These are phyloP conservation scores for Apamea anceps DNA, from an alignment of 2,888 invertebrate genomes.

Conservation along the genomic window DNA sequence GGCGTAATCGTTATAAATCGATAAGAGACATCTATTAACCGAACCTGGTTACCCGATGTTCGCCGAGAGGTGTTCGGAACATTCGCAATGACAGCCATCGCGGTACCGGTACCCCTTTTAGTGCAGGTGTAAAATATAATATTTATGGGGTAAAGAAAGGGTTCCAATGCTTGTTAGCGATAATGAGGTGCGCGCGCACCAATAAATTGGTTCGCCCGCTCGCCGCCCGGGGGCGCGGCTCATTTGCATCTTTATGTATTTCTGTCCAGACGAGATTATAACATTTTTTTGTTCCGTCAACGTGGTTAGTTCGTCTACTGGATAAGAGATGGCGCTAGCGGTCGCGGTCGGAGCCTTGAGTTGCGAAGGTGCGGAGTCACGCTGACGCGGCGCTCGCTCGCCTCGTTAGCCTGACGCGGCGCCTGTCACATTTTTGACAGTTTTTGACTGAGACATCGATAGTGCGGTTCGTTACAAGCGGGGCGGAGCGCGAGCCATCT, in stretches of 20 bases:
- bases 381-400: slow-evolving; percentile 79
- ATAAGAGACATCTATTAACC: slow-evolving; percentile 62
- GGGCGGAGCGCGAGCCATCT: slow-evolving; percentile 80
- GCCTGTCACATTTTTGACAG: slow-evolving; percentile 89
- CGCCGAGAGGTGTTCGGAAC: slow-evolving; percentile 65
- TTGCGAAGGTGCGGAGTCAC: slow-evolving; percentile 79
- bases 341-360: neutral
- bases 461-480: slow-evolving; percentile 86
- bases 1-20: slow-evolving; percentile 54
- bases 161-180: slow-evolving; percentile 88
- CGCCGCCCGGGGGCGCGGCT: slow-evolving; percentile 85
- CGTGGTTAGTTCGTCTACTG: slow-evolving; percentile 75
- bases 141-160: slow-evolving; percentile 88
- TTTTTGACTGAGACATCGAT: slow-evolving; percentile 90
- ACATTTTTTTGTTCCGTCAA: slow-evolving; percentile 63
- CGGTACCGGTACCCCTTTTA: slow-evolving; percentile 71
- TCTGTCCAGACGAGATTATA: slow-evolving; percentile 72
- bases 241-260: slow-evolving; percentile 88
- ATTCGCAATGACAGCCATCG: slow-evolving; percentile 65
- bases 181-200: slow-evolving; percentile 88
- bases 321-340: slow-evolving; percentile 82
- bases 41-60: slow-evolving; percentile 45
- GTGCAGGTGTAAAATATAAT: slow-evolving; percentile 89
- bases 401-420: slow-evolving; percentile 89
- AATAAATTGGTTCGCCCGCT: slow-evolving; percentile 85